Conservation (phyloP, 2,797 vertebrate species). For the Hirundo rustica region DNA sequence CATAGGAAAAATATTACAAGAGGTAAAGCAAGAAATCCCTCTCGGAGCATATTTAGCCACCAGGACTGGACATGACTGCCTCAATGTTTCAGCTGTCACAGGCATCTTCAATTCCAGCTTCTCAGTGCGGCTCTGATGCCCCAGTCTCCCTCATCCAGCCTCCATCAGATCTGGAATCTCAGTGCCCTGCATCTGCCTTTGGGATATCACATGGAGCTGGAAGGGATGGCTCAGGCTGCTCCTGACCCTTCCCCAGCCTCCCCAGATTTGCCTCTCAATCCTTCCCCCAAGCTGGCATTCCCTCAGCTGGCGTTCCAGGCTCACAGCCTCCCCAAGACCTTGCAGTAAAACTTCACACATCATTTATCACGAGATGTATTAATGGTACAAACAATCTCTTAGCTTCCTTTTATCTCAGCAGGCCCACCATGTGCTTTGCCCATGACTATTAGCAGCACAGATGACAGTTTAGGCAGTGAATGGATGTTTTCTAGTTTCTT, state of each 20-base stretch:
- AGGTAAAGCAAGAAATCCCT: background rate
- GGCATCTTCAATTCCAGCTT: background rate
- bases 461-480: slow-evolving; percentile 32
- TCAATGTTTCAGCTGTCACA: background rate
- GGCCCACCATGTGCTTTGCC: slow-evolving; percentile 54
- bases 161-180: background rate
- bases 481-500: slow-evolving; percentile 35
- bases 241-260: background rate
- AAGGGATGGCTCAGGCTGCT: background rate
- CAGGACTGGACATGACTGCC: background rate
- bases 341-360: slow-evolving; percentile 43
- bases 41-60: background rate
- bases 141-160: background rate
- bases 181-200: background rate
- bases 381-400: slow-evolving; percentile 59
- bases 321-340: slow-evolving; percentile 13
- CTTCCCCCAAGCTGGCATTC: background rate
- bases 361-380: slow-evolving; percentile 62
- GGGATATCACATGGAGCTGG: background rate
- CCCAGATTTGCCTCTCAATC: background rate
- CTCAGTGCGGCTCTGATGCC: background rate
- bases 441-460: slow-evolving; percentile 50
- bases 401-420: slow-evolving; percentile 61
- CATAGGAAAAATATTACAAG: background rate
- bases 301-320: background rate